Percentiles rank a stretch among this genome's conserved stretches.
Conservation (phyloP, 2,113 vertebrate genomes). For the Monarcha castaneiventris region DNA sequence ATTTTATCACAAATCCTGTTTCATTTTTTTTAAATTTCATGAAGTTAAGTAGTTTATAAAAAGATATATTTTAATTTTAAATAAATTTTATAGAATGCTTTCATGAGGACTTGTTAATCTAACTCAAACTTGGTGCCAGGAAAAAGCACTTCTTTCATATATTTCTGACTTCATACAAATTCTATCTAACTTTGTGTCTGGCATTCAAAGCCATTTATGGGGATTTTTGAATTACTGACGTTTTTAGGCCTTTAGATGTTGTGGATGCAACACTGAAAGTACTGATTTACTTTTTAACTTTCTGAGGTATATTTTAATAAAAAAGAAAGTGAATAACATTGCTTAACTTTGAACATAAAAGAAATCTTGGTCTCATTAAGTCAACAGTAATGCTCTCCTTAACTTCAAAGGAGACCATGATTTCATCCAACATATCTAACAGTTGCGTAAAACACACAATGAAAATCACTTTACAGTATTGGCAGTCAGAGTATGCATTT, state of each 20-base stretch:
- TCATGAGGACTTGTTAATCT: not conserved
- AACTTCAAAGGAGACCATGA: conserved; percentile 62
- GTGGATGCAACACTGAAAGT: conserved; percentile 13
- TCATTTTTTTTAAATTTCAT: not conserved
- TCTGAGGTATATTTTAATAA: conserved; percentile 36
- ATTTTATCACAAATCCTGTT: not conserved
- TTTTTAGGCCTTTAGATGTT: conserved; percentile 51
- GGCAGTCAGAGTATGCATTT: conserved; percentile 26
- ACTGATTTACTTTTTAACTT: conserved; percentile 57
- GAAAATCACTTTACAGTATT: conserved; percentile 53
- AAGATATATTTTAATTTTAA: not conserved
- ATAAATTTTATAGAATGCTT: not conserved
- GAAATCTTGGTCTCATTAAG: conserved; percentile 62
- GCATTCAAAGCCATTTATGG: conserved; percentile 12
- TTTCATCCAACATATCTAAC: conserved; percentile 56
- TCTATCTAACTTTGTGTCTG: not conserved
- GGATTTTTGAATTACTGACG: conserved; percentile 41
- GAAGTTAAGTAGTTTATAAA: not conserved
- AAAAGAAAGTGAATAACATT: conserved; percentile 53
- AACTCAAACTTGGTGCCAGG: not conserved
- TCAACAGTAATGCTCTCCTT: conserved; percentile 64
- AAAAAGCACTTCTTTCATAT: not conserved
- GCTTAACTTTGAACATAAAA: conserved; percentile 66
- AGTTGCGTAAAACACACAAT: conserved; percentile 55
- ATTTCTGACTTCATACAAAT: conserved; percentile 17